Evolutionary conservation across 2,113 vertebrate species (phyloP).

Genomic region (Telmatochromis brachygnathus): DNA sequence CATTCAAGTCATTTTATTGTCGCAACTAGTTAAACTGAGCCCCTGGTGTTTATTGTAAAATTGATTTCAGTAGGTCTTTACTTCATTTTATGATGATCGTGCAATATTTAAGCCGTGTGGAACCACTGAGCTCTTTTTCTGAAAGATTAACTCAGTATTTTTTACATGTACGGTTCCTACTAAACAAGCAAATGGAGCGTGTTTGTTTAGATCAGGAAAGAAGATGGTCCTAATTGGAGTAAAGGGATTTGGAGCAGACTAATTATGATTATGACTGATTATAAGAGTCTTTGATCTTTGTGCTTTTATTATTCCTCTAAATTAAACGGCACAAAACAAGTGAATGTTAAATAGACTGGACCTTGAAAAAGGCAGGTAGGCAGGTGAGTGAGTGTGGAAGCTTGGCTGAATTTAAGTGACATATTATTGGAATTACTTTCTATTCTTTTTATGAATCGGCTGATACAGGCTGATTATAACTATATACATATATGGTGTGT

Average conservation of each 20-base stretch:
- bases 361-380: background rate
- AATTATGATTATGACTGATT: background rate
- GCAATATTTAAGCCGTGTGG: background rate
- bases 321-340: background rate
- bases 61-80: background rate
- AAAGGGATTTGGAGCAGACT: background rate
- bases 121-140: background rate
- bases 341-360: background rate
- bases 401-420: background rate
- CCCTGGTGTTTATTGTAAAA: background rate
- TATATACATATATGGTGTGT: background rate
- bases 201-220: background rate
- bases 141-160: background rate
- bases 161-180: background rate
- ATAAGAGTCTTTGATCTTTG: background rate
- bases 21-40: background rate
- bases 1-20: background rate
- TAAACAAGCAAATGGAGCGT: background rate
- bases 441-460: background rate
- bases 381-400: background rate
- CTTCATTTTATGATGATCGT: background rate
- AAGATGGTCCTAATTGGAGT: background rate
- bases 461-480: background rate
- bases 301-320: background rate
- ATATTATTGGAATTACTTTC: background rate